Base-by-base conservation (phyloP, 1,140 invertebrate genomes). In the Trypoxylus dichotomus region DNA sequence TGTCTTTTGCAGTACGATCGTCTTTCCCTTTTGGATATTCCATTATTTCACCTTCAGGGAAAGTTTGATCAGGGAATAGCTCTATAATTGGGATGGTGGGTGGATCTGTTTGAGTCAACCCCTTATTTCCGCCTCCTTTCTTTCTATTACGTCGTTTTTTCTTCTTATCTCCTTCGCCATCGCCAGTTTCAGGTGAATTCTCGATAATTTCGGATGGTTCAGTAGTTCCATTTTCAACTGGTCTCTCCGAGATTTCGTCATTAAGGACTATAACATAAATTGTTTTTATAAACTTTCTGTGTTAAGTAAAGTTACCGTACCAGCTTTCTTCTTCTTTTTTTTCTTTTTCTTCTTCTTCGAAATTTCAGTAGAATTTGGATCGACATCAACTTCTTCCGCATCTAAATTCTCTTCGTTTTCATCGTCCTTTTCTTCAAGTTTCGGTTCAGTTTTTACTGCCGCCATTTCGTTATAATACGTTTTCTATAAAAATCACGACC, bases 31-130 rank as follows among this genome's bases (percentile, higher is more conserved):
- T 89, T 6, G 90, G 87, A 88, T 96, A 93, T 74, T 95, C 91
- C 89, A 93, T 91, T 80, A 95, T 93, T 86, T 96, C 90, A 37
- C 95, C 95, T 82, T 93, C 89, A 0, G 95, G 95, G 83, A 91
- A 96, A 81, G 90, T 89, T 42, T 91, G 94, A 89, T 96, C 91
- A 5, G 95, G 91, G 84, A 92, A 99, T 3, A 98, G 88, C 76
- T 97, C 93, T 0, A 90, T 88, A 80, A 99, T 94, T 0, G 97
- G 93, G 82, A 98, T 91, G 19, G 93, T 91, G 11, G 97, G 96
- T 19, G 96, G 96, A 86, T 93, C 90, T 11, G 95, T 96, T 87
- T 96, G 94, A 47, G 88, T 86, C 63, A 88, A 88, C 43, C 83
- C 81, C 37, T 85, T 86, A 41, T 83, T 86, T 47, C 86, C 85